Evolutionary conservation across 2,888 invertebrate genomes (phyloP), one percentile per base, ranked within the genome.

Genomic region (Synergus laeviventris): DNA sequence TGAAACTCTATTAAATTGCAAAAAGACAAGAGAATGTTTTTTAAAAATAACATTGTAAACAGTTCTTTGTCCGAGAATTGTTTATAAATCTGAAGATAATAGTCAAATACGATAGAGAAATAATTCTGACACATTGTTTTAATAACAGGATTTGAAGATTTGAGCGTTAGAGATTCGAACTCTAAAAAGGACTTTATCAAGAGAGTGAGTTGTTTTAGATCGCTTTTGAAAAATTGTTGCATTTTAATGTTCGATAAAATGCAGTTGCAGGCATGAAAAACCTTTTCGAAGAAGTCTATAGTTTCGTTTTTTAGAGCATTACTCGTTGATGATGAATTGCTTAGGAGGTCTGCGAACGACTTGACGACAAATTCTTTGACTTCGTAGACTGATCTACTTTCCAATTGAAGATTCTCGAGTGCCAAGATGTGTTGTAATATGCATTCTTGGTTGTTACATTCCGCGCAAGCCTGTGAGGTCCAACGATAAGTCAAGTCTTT

Each of bases 381-480:
- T 49, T 70, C 70, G 31, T 70, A 70, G 70, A 24, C 14, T 70
- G 70, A 24, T 49, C 45, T 36, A 70, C 45, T 70, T 49, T 31
- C 49, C 49, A n/a, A 49, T 49, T 70, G 70, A 49, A 70, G 70
- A 54, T 70, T 49, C 49, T 70, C 49, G n/a, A 36, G 24, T 36
- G 70, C 49, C 31, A 70, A 70, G 9, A 70, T 70, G n/a, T 70
- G 45, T 49, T 70, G 70, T 54, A 70, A 70, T 49, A n/a, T 70
- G 49, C 70, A 70, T 70, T 70, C 70, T 70, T 70, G 49, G 31
- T 70, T 36, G n/a, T 54, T n/a, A 70, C 70, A 70, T 11, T 70
- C 70, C 11, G 24, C n/a, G 7, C 70, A 70, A 31, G 49, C 16
- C 31, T 70, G 18, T 70, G 49, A n/a, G 12, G 18, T 54, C 70